A percentile compares a stretch with the other conserved stretches of the same genome.
Conservation (phyloP, 2,888 invertebrate species). For the Gonocerus acuteangulatus region DNA sequence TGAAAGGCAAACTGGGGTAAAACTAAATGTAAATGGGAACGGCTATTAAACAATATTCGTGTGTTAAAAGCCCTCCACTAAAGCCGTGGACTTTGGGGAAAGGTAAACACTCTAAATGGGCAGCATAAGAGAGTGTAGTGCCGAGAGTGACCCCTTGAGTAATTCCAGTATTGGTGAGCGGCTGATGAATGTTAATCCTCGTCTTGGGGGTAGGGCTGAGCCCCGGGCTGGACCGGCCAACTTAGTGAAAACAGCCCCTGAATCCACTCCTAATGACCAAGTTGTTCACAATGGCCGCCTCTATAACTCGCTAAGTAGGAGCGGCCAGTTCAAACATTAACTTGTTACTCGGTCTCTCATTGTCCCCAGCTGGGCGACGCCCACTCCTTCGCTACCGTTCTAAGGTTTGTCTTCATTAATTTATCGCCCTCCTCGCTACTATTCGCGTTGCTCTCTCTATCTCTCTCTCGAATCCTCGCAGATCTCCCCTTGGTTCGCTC, state of each 20-base stretch:
- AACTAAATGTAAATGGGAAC: not conserved
- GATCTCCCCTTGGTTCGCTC: not conserved
- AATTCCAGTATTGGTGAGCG: not conserved
- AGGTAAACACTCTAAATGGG: not conserved
- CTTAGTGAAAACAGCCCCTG: conserved; percentile 15
- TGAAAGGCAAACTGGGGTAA: not conserved
- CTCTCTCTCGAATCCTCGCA: not conserved
- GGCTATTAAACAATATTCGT: not conserved
- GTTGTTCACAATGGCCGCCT: conserved; percentile 1
- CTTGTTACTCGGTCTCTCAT: conserved; percentile 6
- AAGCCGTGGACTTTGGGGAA: not conserved
- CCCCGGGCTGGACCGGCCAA: conserved; percentile 6
- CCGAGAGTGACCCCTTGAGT: not conserved
- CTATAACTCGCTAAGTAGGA: conserved; percentile 10
- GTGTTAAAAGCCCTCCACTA: not conserved
- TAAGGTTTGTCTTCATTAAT: conserved; percentile 1
- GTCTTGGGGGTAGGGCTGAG: not conserved
- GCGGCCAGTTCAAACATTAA: conserved; percentile 11
- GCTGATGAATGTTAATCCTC: conserved; percentile 18
- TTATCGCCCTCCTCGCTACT: not conserved
- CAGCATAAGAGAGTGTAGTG: not conserved
- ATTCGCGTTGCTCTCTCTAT: not conserved
- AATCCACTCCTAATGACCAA: conserved; percentile 19
- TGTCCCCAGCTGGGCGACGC: not conserved
- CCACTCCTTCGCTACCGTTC: not conserved